Percentiles rank a stretch among this genome's conserved stretches.
These are phyloP conservation scores for Caenorhabditis uteleia DNA, from an alignment of 2,888 invertebrate species.

Conservation along the genomic window DNA sequence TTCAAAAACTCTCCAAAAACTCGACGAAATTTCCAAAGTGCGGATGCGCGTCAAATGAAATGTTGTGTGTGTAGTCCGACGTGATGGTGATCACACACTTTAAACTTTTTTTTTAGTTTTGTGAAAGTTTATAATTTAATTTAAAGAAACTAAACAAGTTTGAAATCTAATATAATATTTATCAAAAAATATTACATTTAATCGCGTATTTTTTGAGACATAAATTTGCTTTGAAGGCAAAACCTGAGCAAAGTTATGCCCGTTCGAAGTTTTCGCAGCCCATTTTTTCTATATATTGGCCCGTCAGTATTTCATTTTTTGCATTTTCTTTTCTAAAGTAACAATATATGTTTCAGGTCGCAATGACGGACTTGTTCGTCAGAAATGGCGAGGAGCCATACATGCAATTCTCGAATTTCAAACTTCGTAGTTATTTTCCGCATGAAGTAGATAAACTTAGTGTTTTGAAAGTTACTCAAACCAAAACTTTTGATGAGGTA, in stretches of 20 bases:
- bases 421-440: conserved; percentile 61
- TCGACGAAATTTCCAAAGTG: too few species aligned
- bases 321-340: too few species aligned
- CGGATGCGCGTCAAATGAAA: not conserved
- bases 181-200: too few species aligned
- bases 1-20: too few species aligned
- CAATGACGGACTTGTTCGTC: conserved; percentile 20
- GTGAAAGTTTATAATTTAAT: too few species aligned
- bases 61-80: not conserved
- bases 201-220: too few species aligned
- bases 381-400: conserved; percentile 50
- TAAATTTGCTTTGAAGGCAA: too few species aligned
- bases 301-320: too few species aligned
- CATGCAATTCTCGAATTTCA: conserved; percentile 62
- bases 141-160: too few species aligned
- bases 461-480: conserved; percentile 60
- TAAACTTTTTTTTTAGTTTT: not conserved
- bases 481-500: conserved; percentile 67
- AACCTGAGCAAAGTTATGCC: too few species aligned
- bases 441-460: conserved; percentile 64
- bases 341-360: too few species aligned
- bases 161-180: too few species aligned
- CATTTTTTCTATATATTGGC: not conserved
- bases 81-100: not conserved
- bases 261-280: not conserved